A percentile compares a stretch with the other conserved stretches of the same genome.
Evolutionary conservation across 2,888 invertebrate genomes (phyloP).

Genomic region (Drosophila nr. fundita): DNA sequence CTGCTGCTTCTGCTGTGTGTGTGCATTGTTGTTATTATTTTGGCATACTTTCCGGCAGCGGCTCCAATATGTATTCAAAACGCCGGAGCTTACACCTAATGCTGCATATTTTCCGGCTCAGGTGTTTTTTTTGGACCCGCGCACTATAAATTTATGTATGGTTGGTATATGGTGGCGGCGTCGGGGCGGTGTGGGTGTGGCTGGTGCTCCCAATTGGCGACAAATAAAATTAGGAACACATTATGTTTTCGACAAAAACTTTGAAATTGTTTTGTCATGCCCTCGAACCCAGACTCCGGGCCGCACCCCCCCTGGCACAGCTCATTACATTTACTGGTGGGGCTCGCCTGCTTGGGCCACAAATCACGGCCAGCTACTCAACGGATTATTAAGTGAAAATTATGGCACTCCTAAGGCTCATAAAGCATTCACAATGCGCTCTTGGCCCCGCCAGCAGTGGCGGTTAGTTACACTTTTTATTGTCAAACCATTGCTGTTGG

Average conservation of each 20-base stretch:
- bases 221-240: slow-evolving; percentile 81
- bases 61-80: slow-evolving; percentile 54
- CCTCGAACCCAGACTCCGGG: slow-evolving; percentile 4
- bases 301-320: slow-evolving; percentile 32
- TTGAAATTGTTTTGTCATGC: slow-evolving; percentile 71
- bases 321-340: slow-evolving; percentile 63
- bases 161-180: slow-evolving; percentile 3
- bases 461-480: slow-evolving; percentile 80
- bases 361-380: slow-evolving; percentile 79
- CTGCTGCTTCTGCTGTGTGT: slow-evolving; percentile 27
- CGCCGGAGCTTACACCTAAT: slow-evolving; percentile 58
- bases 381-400: slow-evolving; percentile 81
- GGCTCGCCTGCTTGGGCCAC: slow-evolving; percentile 46
- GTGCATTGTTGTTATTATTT: slow-evolving; percentile 70
- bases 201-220: slow-evolving; percentile 75
- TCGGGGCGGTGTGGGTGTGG: neutral
- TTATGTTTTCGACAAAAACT: slow-evolving; percentile 80
- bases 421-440: slow-evolving; percentile 80
- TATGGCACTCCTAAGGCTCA: slow-evolving; percentile 81
- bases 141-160: slow-evolving; percentile 68
- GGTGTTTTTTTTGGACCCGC: slow-evolving; percentile 55
- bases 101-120: slow-evolving; percentile 64
- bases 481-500: slow-evolving; percentile 62
- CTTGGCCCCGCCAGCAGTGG: slow-evolving; percentile 46
- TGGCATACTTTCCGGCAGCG: slow-evolving; percentile 64